Evolutionary conservation across 2,797 vertebrate species (phyloP).

Genomic region (Psittacula derbiana): DNA sequence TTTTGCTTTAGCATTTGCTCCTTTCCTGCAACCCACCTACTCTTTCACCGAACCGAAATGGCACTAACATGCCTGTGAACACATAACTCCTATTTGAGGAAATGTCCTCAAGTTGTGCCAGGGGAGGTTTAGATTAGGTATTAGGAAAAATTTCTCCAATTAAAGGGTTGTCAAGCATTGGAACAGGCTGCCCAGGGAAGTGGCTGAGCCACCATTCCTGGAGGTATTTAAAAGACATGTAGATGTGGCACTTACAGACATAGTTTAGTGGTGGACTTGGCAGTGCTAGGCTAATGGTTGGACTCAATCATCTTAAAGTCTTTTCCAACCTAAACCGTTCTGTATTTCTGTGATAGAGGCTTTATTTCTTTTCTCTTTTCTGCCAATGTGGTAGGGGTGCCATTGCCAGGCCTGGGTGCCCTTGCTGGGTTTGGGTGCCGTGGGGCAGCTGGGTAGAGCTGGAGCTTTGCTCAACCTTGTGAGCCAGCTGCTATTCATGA

Average conservation of each 20-base stretch:
- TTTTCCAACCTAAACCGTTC: not conserved
- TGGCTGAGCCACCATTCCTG: not conserved
- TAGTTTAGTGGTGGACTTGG: not conserved
- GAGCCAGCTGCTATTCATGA: not conserved
- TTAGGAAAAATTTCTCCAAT: not conserved
- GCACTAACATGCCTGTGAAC: not conserved
- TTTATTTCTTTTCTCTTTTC: not conserved
- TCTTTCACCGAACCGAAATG: not conserved
- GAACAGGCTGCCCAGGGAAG: not conserved
- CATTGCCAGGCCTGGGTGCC: not conserved
- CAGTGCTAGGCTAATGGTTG: not conserved
- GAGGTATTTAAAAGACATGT: not conserved
- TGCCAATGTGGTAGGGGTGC: not conserved
- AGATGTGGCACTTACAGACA: too few relatives aligned
- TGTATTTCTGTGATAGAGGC: not conserved
- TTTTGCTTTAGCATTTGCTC: not conserved
- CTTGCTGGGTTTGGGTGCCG: not conserved
- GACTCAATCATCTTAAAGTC: too few relatives aligned
- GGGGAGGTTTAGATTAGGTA: not conserved
- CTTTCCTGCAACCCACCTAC: not conserved
- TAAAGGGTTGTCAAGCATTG: not conserved
- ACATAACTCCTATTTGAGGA: not conserved
- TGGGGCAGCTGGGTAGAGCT: not conserved
- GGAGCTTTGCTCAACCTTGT: not conserved
- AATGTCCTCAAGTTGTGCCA: not conserved